phyloP scores from a whole-genome alignment of 2,888 invertebrate genomes.

The Icerya purchasi region DNA sequence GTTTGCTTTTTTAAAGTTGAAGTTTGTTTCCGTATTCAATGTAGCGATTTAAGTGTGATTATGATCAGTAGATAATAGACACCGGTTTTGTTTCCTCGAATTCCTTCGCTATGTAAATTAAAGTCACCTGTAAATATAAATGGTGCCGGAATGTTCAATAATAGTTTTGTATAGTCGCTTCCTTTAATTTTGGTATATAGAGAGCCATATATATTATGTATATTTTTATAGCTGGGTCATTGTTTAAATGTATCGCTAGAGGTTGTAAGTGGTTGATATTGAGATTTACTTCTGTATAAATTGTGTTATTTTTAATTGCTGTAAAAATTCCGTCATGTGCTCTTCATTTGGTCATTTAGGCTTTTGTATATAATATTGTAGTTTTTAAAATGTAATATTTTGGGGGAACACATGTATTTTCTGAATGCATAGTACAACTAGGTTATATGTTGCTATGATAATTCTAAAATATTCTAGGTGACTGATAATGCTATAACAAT shows the following conservation, averaged over 20 bases:
- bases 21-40: neutral
- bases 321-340: neutral
- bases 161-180: too few relatives aligned
- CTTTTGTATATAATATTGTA: neutral
- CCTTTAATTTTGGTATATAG: neutral
- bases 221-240: neutral
- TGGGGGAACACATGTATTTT: neutral
- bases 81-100: neutral
- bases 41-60: neutral
- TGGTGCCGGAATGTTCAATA: neutral
- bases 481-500: neutral
- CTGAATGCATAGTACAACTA: neutral
- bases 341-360: neutral
- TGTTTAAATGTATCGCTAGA: neutral
- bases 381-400: neutral
- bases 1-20: neutral
- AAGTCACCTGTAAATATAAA: neutral
- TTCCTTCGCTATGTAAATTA: neutral
- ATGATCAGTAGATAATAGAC: neutral
- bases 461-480: neutral
- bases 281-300: neutral
- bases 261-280: neutral
- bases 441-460: neutral
- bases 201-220: neutral
- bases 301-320: neutral